Percentiles rank a stretch among this genome's conserved stretches.
phyloP scores from a whole-genome alignment of 1,140 invertebrate genomes.

The Pantala flavescens region DNA sequence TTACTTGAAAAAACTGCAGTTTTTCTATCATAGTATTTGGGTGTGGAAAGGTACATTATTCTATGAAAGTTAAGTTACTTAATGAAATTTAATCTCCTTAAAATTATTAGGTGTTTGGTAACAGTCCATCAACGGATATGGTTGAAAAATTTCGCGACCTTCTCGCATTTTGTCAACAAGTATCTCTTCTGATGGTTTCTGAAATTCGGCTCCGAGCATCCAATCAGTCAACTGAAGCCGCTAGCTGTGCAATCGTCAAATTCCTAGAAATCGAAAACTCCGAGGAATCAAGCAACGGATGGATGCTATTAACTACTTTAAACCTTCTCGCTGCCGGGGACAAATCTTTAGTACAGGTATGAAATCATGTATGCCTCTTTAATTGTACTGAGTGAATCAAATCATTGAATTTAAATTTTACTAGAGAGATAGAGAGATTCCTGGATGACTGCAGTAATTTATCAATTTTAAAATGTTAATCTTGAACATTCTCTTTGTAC shows the following conservation, averaged over 20 bases:
- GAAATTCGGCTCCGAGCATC: constrained; percentile 87
- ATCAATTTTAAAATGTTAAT: too few species aligned
- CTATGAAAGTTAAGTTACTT: too few species aligned
- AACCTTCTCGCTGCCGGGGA: constrained; percentile 84
- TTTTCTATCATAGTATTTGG: background rate
- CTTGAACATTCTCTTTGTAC: too few species aligned
- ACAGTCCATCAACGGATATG: constrained; percentile 82
- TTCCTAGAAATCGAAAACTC: constrained; percentile 89
- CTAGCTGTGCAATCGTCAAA: constrained; percentile 90
- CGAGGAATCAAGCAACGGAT: constrained; percentile 89
- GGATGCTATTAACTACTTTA: constrained; percentile 86
- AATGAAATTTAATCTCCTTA: too few species aligned
- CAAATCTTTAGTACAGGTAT: constrained; percentile 55
- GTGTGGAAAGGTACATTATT: too few species aligned
- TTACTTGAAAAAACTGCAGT: background rate
- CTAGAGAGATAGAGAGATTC: too few species aligned
- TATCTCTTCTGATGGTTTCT: constrained; percentile 88
- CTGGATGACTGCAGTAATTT: too few species aligned
- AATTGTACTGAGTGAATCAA: too few species aligned
- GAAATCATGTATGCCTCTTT: too few species aligned
- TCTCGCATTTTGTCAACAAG: constrained; percentile 83
- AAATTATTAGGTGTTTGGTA: constrained; percentile 68
- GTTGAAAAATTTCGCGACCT: constrained; percentile 93
- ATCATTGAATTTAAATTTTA: too few species aligned
- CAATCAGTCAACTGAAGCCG: constrained; percentile 90